A percentile compares a stretch with the other conserved stretches of the same genome.
Conservation (phyloP, 2,888 invertebrate species). For the Euplexia lucipara region DNA sequence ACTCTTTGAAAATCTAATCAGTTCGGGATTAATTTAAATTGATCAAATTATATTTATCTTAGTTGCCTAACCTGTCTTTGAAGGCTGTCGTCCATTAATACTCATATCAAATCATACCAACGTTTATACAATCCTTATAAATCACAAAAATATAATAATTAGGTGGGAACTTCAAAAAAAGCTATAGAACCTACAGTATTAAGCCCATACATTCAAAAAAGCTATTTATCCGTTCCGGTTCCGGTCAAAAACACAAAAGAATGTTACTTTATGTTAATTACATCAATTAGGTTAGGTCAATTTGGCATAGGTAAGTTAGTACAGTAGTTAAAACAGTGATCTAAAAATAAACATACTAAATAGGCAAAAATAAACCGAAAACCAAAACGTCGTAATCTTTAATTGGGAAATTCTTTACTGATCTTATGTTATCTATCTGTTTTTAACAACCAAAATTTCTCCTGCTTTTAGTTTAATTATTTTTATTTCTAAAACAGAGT, state of each 20-base stretch:
- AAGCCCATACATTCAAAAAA: conserved; percentile 7
- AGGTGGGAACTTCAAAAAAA: conserved; percentile 23
- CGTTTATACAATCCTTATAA: not conserved
- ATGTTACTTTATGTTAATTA: conserved; percentile 59
- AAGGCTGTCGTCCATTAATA: not conserved
- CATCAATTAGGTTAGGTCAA: conserved; percentile 49
- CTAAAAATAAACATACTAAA: not conserved
- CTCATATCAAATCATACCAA: not conserved
- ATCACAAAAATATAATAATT: conserved; percentile 30
- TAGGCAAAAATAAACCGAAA: not conserved
- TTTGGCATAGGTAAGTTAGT: conserved; percentile 14
- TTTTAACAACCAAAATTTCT: not conserved
- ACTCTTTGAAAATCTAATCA: not conserved
- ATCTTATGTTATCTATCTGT: not conserved
- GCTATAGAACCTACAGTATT: not conserved
- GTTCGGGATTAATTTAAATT: not conserved
- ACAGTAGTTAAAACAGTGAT: not conserved
- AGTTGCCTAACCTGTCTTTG: not conserved
- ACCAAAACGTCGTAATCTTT: not conserved
- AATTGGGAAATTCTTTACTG: not conserved
- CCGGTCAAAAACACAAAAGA: conserved; percentile 52
- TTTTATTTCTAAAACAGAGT: too few relatives aligned
- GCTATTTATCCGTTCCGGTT: conserved; percentile 54
- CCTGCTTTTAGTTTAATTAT: too few relatives aligned
- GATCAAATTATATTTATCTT: not conserved